Evolutionary conservation across 1,140 invertebrate species (phyloP).

Genomic region (Tribolium madens): DNA sequence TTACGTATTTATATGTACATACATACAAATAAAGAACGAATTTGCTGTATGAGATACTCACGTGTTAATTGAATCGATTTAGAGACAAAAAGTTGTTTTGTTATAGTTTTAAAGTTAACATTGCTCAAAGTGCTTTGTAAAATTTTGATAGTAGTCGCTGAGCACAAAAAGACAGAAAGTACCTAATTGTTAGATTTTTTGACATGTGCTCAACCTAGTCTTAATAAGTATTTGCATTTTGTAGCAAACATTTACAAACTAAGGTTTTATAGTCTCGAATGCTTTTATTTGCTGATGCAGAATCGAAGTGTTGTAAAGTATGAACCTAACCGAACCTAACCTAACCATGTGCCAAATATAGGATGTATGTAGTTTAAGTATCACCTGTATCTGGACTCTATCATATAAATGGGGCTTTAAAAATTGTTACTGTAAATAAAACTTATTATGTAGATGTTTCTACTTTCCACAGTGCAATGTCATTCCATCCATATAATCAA

Average conservation of each 20-base stretch:
- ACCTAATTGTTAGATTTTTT: slow-evolving; percentile 25
- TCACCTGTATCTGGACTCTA: slow-evolving; percentile 1
- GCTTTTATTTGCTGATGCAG: slow-evolving; percentile 5
- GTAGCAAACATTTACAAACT: background rate
- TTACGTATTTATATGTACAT: slow-evolving; percentile 18
- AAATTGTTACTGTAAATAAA: slow-evolving; percentile 39
- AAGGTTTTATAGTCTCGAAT: background rate
- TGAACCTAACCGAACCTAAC: slow-evolving; percentile 1
- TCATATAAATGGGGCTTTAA: slow-evolving; percentile 41
- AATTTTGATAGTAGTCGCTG: slow-evolving; percentile 35
- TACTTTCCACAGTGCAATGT: slow-evolving; percentile 20
- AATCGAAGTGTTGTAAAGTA: slow-evolving; percentile 22
- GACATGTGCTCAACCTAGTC: slow-evolving; percentile 22
- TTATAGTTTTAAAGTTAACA: background rate
- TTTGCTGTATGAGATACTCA: background rate
- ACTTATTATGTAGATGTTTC: slow-evolving; percentile 32
- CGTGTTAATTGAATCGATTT: background rate
- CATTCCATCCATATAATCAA: slow-evolving; percentile 42
- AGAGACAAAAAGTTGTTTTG: background rate
- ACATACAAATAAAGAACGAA: background rate
- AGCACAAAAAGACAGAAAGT: slow-evolving; percentile 21
- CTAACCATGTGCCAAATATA: slow-evolving; percentile 20
- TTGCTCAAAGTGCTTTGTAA: slow-evolving; percentile 36
- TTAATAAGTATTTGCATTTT: slow-evolving; percentile 13
- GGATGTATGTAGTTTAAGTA: slow-evolving; percentile 34